Evolutionary conservation across 2,888 invertebrate species (phyloP), one percentile per base, ranked within the genome.

Genomic region (Dexiosoma caninum): DNA sequence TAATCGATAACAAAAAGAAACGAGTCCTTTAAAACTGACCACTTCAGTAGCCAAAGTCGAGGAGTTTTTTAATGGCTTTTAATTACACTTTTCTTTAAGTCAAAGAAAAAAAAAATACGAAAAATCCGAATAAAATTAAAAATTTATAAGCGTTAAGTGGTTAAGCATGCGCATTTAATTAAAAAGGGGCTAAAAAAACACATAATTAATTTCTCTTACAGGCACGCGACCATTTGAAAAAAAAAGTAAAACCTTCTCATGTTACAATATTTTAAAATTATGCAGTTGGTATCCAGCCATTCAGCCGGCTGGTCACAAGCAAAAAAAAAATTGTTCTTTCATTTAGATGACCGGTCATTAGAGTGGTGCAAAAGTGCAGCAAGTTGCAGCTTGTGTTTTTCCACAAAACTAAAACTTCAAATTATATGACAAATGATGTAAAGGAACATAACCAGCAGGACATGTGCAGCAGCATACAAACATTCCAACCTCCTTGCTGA

Each of bases 111-210:
- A 27, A 51, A 46, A 46, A n/a, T n/a, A n/a, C 14, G 1, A 21
- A 49, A 74, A 74, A 75, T 57, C 74, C 57, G 49, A 49, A 37
- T 21, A 66, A 32, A 59, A 59, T 16, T 30, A 30, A 2, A 19
- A 57, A 49, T 55, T 49, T 44, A 42, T 6, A 66, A 79, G 78
- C 74, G 78, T 80, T 81, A 83, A 83, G 80, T 83, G 79, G 64
- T 60, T 82, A 69, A 64, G 83, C 80, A 76, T 82, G 80, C 76
- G 79, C 83, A 14, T 51, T 51, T 57, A 70, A 66, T 69, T 55
- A 74, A n/a, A n/a, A n/a, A 78, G 72, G 62, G 57, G 67, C 59
- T 70, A 66, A 46, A 51, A 32, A 64, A 35, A n/a, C n/a, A n/a
- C n/a, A n/a, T 10, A 32, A 21, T 14, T 30, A 60, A 21, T 53